Conservation (phyloP, 2,797 vertebrate genomes). For the Danio jaintianensis region DNA sequence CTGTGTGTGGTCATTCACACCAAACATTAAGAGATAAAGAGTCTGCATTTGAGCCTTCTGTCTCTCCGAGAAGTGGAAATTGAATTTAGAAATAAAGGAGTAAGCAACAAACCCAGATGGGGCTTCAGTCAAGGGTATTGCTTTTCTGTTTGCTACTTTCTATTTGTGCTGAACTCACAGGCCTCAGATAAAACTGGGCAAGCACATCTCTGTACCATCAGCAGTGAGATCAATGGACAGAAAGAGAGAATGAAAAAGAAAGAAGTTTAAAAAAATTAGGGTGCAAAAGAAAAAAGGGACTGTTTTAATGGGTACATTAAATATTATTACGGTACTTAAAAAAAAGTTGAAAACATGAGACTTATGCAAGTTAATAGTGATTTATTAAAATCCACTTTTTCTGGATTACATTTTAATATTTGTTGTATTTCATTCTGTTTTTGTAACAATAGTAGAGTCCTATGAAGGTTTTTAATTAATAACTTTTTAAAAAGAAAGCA, state of each 20-base stretch:
- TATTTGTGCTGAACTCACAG: constrained; percentile 43
- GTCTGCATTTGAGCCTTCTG: neutral
- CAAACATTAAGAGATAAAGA: neutral
- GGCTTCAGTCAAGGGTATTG: constrained; percentile 43
- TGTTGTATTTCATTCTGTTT: too few species aligned
- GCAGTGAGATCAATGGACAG: constrained; percentile 33
- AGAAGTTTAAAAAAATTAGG: neutral
- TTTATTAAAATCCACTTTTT: too few species aligned
- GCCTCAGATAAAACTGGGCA: constrained; percentile 16
- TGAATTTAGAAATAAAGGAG: constrained; percentile 32
- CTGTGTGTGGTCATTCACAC: neutral
- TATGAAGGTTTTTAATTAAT: too few species aligned
- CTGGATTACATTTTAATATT: too few species aligned
- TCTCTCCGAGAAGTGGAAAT: neutral
- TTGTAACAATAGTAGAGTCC: too few species aligned
- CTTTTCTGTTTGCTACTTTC: constrained; percentile 39
- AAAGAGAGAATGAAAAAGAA: constrained; percentile 13
- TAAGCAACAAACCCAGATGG: constrained; percentile 30
- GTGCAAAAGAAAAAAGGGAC: neutral
- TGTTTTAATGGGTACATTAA: too few species aligned
- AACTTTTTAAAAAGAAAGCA: too few species aligned
- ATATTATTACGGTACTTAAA: too few species aligned
- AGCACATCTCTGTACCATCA: constrained; percentile 30
- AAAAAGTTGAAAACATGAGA: too few species aligned
- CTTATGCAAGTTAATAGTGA: too few species aligned